Percentiles rank a stretch among this genome's conserved stretches.
Conservation (phyloP, 2,113 vertebrate genomes). For the Crocuta crocuta region DNA sequence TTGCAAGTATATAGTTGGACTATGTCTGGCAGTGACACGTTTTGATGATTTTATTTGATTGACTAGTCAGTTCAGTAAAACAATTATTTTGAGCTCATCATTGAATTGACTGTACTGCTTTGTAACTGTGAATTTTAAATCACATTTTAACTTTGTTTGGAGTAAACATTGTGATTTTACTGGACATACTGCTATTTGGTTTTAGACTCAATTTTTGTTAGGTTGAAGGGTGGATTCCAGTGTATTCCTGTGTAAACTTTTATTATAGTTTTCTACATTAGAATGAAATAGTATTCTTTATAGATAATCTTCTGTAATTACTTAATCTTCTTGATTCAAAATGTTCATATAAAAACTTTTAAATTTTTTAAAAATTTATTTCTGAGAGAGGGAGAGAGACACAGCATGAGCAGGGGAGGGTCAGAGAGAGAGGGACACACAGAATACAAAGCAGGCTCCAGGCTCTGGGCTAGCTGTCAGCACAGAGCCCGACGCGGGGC, state of each 20-base stretch:
- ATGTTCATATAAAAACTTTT: background rate
- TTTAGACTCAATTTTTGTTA: slow-evolving; percentile 38
- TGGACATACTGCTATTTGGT: background rate
- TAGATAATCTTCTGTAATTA: background rate
- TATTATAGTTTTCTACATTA: background rate
- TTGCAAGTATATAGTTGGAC: slow-evolving; percentile 11
- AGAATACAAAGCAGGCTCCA: too few species aligned
- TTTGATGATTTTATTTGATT: slow-evolving; percentile 31
- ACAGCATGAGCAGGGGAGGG: too few species aligned
- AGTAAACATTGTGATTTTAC: slow-evolving; percentile 13
- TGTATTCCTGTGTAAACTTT: background rate
- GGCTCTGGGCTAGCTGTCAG: too few species aligned
- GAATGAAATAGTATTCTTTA: background rate
- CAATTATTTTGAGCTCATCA: slow-evolving; percentile 29
- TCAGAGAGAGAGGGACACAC: too few species aligned
- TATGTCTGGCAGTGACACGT: slow-evolving; percentile 16
- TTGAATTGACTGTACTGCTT: slow-evolving; percentile 50
- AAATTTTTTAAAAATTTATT: background rate
- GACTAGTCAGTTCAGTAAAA: slow-evolving; percentile 29
- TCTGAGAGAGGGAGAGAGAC: too few species aligned
- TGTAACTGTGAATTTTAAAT: slow-evolving; percentile 54
- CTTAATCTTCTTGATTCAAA: slow-evolving; percentile 26
- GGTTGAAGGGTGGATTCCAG: background rate
- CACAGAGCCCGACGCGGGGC: too few species aligned
- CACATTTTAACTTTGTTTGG: slow-evolving; percentile 51